Base-by-base conservation (phyloP, 53 echinoderm and acorn worm species). In the Holothuria leucospilota region DNA sequence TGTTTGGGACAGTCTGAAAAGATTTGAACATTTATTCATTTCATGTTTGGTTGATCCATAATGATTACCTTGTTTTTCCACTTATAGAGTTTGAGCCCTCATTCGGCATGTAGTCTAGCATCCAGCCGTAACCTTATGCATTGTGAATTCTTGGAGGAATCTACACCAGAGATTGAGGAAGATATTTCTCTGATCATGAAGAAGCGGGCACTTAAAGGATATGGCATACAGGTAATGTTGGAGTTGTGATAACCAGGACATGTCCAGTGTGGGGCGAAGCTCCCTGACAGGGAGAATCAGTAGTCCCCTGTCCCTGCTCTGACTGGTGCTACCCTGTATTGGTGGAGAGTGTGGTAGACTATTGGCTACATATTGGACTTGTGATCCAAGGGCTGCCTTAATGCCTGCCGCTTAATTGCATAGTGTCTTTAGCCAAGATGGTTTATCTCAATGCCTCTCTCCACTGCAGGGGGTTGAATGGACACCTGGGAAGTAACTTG, bases 101-200 rank as follows among this genome's bases (percentile, higher is more conserved):
- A 95, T 41, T 91, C 94, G 12, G 85, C 93, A 0, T 91, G 93
- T 71, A 87, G 91, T 41, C 68, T 94, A 41, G 94, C 94, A 51
- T 93, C 94, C 23, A 95, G 96, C 13, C 93, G 93, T 30, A 90
- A 96, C 68, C 91, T 96, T 1, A 63, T 96, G 20, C 88, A 93
- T 58, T 93, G 90, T 79, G 73, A 85, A 14, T 83, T 93, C 65
- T 71, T 74, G 15, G 63, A 77, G 15, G 88, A 78, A 20, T 13
- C 26, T 13, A 53, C 53, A 3, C 73, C 86, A 15, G 72, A 82
- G 16, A 77, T 59, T 2, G 59, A 90, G 8, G 82, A 88, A 49
- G 97, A 96, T 87, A 96, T 96, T 39, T 96, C 97, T 34, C 71
- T 89, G 10, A 86, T 89, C 62, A 96, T 96, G 91, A 96, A 91